Conservation (phyloP, 2,888 invertebrate genomes). For the Diarsia rubi region DNA sequence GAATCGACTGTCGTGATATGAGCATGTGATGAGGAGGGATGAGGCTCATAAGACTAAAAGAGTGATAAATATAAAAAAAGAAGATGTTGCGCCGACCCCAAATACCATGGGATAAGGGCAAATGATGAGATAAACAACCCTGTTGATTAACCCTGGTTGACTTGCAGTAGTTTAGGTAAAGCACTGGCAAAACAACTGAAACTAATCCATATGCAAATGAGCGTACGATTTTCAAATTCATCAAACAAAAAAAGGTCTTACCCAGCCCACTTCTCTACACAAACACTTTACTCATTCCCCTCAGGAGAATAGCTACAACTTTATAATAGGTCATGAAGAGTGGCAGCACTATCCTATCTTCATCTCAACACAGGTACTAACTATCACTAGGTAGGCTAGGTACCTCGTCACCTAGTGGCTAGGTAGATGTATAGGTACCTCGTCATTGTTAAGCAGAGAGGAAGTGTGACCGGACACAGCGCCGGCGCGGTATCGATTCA, state of each 20-base stretch:
- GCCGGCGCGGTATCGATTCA: slow-evolving; percentile 75
- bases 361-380: slow-evolving; percentile 13
- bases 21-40: too few species aligned
- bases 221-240: not conserved
- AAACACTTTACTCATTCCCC: not conserved
- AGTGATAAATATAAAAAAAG: too few species aligned
- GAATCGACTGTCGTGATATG: too few species aligned
- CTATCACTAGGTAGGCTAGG: slow-evolving; percentile 5
- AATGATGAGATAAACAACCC: too few species aligned
- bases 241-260: not conserved
- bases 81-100: too few species aligned
- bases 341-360: slow-evolving; percentile 36
- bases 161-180: not conserved
- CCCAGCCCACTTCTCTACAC: not conserved
- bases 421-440: slow-evolving; percentile 17
- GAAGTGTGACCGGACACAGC: slow-evolving; percentile 67
- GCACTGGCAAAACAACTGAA: not conserved
- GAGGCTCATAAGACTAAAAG: too few species aligned
- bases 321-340: slow-evolving; percentile 26
- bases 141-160: too few species aligned
- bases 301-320: slow-evolving; percentile 15
- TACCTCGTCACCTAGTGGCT: slow-evolving; percentile 22
- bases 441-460: slow-evolving; percentile 49
- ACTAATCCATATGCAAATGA: not conserved
- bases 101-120: too few species aligned